phyloP scores from a whole-genome alignment of 2,888 invertebrate species.

The Drosophila diplacantha region DNA sequence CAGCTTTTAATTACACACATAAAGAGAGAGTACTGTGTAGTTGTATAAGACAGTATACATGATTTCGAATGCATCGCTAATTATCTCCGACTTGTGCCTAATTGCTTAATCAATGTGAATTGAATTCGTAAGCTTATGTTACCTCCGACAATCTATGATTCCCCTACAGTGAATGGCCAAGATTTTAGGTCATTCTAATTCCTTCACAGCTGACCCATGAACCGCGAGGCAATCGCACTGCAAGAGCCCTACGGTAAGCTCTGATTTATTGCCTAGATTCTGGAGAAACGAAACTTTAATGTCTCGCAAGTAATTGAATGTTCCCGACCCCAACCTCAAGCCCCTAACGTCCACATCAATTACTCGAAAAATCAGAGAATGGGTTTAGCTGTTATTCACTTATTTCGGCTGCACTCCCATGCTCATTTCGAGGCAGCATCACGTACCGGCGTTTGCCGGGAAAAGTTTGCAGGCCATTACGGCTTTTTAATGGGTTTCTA shows the following conservation, averaged over 20 bases:
- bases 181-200: conserved; percentile 1
- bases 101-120: conserved; percentile 26
- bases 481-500: conserved; percentile 63
- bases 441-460: conserved; percentile 41
- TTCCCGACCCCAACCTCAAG: neutral
- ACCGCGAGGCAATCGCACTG: conserved; percentile 13
- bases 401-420: conserved; percentile 53
- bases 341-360: conserved; percentile 7
- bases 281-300: conserved; percentile 8
- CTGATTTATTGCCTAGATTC: conserved; percentile 45
- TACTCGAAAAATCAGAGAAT: conserved; percentile 20
- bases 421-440: conserved; percentile 37
- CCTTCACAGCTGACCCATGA: neutral
- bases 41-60: conserved; percentile 19
- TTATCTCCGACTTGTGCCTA: conserved; percentile 7
- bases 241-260: conserved; percentile 8
- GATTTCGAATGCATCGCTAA: neutral
- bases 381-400: neutral
- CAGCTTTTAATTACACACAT: conserved; percentile 8
- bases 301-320: conserved; percentile 48
- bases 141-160: neutral
- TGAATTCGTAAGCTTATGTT: conserved; percentile 7
- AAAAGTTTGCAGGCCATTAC: conserved; percentile 31
- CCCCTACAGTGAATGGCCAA: neutral
- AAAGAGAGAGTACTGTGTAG: conserved; percentile 2